phyloP scores from a whole-genome alignment of 2,888 invertebrate genomes.

The Ophioninae sp. region DNA sequence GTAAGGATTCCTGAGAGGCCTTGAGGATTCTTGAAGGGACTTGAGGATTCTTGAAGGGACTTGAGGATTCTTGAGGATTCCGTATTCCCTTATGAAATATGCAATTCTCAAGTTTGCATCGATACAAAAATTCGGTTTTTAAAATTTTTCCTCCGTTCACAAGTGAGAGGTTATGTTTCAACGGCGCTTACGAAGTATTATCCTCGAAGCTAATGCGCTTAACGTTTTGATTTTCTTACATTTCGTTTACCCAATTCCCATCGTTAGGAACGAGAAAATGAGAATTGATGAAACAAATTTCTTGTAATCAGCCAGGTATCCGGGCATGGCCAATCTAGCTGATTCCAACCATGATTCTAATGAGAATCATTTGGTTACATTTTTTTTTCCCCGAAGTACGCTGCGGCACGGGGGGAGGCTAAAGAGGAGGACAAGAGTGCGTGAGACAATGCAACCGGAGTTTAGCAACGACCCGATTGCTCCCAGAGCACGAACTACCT shows the following conservation, averaged over 20 bases:
- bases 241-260: neutral
- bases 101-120: no score
- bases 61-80: no score
- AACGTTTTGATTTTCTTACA: neutral
- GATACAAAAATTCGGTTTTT: no score
- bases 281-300: neutral
- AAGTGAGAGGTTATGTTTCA: no score
- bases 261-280: neutral
- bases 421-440: conserved; percentile 25
- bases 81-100: no score
- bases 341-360: neutral
- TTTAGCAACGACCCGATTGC: conserved; percentile 62
- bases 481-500: conserved; percentile 34
- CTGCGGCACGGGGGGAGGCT: neutral
- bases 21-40: no score
- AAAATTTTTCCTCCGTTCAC: no score
- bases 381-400: conserved; percentile 20
- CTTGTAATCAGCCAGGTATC: neutral
- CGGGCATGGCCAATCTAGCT: neutral
- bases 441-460: conserved; percentile 54
- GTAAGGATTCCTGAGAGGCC: no score
- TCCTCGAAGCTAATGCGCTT: no score
- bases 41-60: no score
- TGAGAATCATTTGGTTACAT: neutral
- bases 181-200: no score